Conservation (phyloP, 2,888 invertebrate genomes). For the Caenorhabditis wallacei region DNA sequence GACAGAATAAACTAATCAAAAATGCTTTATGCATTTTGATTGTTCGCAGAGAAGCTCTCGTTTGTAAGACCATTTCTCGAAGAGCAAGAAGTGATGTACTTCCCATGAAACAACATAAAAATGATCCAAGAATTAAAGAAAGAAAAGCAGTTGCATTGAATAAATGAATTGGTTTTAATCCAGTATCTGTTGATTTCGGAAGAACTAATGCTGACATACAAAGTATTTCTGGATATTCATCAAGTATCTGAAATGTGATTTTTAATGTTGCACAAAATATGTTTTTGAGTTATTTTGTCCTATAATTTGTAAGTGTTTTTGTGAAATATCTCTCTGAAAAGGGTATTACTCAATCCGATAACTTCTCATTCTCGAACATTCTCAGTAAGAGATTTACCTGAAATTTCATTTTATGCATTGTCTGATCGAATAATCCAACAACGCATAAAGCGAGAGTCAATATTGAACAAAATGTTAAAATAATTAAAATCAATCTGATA, state of each 20-base stretch:
- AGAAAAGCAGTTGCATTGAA: conserved; percentile 46
- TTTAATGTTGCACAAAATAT: not conserved
- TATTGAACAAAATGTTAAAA: not conserved
- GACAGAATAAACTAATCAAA: conserved; percentile 51
- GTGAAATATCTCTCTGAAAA: no score
- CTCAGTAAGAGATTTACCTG: conserved; percentile 17
- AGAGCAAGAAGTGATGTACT: conserved; percentile 25
- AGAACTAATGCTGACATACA: conserved; percentile 42
- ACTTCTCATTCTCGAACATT: no score
- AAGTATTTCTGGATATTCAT: conserved; percentile 38
- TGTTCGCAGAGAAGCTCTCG: conserved; percentile 39
- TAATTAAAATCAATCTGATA: conserved; percentile 4
- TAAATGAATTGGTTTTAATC: conserved; percentile 50
- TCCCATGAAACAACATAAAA: conserved; percentile 18
- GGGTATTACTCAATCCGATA: no score
- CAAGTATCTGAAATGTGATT: conserved; percentile 28
- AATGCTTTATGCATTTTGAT: conserved; percentile 49
- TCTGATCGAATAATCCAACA: conserved; percentile 53
- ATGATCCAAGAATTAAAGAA: conserved; percentile 21
- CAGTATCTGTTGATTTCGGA: conserved; percentile 7
- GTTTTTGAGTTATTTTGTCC: not conserved
- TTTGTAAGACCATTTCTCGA: conserved; percentile 33
- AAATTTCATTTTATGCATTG: conserved; percentile 32
- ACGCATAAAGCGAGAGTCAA: conserved; percentile 10
- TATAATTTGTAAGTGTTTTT: not conserved